Percentiles rank a stretch among this genome's conserved stretches.
phyloP scores from a whole-genome alignment of 2,797 vertebrate genomes.

The Sebastes alutus region DNA sequence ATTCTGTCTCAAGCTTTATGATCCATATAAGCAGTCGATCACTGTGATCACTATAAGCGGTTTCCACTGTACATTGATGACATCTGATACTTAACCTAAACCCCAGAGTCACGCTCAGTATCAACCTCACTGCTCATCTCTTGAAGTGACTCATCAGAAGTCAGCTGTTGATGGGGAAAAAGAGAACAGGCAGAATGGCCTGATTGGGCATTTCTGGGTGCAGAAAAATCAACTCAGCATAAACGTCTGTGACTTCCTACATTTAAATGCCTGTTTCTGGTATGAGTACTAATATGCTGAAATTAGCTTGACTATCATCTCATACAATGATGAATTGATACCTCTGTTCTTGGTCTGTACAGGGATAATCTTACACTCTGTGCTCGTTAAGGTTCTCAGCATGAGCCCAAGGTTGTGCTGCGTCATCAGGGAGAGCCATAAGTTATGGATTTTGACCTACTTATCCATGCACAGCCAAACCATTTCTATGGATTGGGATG shows the following conservation, averaged over 20 bases:
- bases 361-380: background rate
- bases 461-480: constrained; percentile 29
- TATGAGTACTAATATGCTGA: background rate
- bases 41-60: no score
- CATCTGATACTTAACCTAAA: constrained; percentile 16
- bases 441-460: constrained; percentile 48
- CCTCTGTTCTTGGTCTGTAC: background rate
- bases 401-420: constrained; percentile 19
- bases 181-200: background rate
- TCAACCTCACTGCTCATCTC: constrained; percentile 1
- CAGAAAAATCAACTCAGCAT: background rate
- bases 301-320: background rate
- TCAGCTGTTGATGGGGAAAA: background rate
- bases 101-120: background rate
- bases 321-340: background rate
- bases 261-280: background rate
- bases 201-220: constrained; percentile 1
- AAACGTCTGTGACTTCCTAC: background rate
- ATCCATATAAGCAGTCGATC: no score
- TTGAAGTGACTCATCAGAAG: constrained; percentile 45
- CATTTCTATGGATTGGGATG: constrained; percentile 9
- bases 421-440: constrained; percentile 16
- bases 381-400: constrained; percentile 28
- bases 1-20: no score
- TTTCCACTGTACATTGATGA: background rate